Conservation (phyloP, 2,113 vertebrate genomes). For the Oxyura jamaicensis region DNA sequence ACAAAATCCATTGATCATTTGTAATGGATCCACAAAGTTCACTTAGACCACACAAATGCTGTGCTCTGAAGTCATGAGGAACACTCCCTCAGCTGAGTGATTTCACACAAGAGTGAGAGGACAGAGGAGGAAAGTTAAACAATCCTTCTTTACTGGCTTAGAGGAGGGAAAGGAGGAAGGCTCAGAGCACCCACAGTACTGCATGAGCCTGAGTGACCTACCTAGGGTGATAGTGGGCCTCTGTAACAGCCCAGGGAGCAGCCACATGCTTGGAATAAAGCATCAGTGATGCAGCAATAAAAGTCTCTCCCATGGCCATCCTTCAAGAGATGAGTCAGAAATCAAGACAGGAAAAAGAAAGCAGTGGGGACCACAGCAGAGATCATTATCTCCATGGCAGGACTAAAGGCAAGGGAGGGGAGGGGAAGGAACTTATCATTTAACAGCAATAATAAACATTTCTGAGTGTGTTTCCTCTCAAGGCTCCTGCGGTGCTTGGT, state of each 20-base stretch:
- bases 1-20: not conserved
- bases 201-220: not conserved
- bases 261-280: not conserved
- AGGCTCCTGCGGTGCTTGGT: not conserved
- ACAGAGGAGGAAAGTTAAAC: not conserved
- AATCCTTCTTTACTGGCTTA: not conserved
- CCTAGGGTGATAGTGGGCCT: not conserved
- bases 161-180: not conserved
- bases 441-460: slow-evolving; percentile 5
- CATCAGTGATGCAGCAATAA: not conserved
- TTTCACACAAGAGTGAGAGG: not conserved
- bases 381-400: not conserved
- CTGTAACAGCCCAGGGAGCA: not conserved
- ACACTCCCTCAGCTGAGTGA: not conserved
- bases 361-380: not conserved
- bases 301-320: not conserved
- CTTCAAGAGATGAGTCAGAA: not conserved
- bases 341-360: slow-evolving; percentile 13
- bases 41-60: not conserved
- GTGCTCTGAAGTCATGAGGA: not conserved
- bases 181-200: not conserved
- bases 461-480: not conserved
- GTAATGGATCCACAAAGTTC: not conserved
- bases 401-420: not conserved
- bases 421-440: not conserved